A percentile compares a stretch with the other conserved stretches of the same genome.
These are phyloP conservation scores for Sceliomorpha sp. DNA, from an alignment of 2,888 invertebrate species.

Conservation along the genomic window DNA sequence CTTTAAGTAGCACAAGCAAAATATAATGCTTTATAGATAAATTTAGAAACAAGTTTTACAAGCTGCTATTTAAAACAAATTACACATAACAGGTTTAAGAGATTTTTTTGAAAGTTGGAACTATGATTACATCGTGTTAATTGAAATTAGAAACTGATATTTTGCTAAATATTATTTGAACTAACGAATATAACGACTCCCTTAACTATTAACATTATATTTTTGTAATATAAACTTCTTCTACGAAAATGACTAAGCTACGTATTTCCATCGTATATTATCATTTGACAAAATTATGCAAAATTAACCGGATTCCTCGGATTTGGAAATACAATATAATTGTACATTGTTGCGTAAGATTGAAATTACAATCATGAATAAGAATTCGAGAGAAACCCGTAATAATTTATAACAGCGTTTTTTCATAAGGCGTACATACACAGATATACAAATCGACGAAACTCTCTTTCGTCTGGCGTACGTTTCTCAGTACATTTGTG, in stretches of 20 bases:
- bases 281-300: no score
- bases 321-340: no score
- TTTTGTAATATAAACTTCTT: slow-evolving; percentile 5
- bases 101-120: no score
- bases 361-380: slow-evolving; percentile 11
- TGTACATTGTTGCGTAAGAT: no score
- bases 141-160: slow-evolving; percentile 26
- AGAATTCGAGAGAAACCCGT: slow-evolving; percentile 19
- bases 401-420: slow-evolving; percentile 26
- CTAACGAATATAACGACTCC: slow-evolving; percentile 1
- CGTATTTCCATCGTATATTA: no score
- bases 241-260: no score
- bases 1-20: no score
- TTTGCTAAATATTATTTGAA: slow-evolving; percentile 33
- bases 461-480: slow-evolving; percentile 70
- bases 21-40: not conserved
- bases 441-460: slow-evolving; percentile 48
- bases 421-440: slow-evolving; percentile 10
- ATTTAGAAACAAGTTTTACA: slow-evolving; percentile 2
- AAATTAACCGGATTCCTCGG: no score
- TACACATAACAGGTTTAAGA: not conserved
- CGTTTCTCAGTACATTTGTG: slow-evolving; percentile 74
- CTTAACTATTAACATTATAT: no score
- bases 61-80: slow-evolving; percentile 1
- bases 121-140: no score